Evolutionary conservation across 2,113 vertebrate species (phyloP).

Genomic region (Tylochromis polylepis): DNA sequence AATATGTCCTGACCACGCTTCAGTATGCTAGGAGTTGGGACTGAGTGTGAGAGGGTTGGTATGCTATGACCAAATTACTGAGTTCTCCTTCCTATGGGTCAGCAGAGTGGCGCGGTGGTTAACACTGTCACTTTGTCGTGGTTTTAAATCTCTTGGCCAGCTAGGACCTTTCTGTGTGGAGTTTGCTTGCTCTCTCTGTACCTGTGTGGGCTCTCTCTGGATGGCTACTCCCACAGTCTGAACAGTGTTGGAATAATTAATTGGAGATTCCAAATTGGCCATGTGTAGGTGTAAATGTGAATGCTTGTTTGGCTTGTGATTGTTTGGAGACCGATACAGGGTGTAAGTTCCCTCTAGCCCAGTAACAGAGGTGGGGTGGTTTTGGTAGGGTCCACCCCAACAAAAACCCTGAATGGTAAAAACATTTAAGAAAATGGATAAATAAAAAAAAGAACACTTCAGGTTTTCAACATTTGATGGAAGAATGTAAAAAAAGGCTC

Average conservation of each 20-base stretch:
- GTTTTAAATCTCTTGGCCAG: background rate
- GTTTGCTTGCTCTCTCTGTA: background rate
- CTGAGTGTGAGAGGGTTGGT: background rate
- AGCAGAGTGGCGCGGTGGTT: background rate
- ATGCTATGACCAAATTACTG: background rate
- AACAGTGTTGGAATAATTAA: background rate
- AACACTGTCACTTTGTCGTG: background rate
- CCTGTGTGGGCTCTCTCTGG: background rate
- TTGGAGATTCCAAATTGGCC: background rate
- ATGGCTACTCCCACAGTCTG: background rate
- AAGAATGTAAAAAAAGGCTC: background rate
- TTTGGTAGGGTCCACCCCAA: background rate
- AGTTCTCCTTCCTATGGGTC: background rate
- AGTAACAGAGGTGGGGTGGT: background rate
- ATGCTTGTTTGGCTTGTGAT: background rate
- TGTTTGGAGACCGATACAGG: background rate
- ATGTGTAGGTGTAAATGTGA: background rate
- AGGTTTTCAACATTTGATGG: background rate
- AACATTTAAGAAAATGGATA: background rate
- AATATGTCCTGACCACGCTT: background rate
- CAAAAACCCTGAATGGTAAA: background rate
- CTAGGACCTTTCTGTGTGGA: background rate
- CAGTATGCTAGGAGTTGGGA: background rate
- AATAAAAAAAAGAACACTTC: background rate
- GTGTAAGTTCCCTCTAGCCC: background rate